A percentile compares a stretch with the other conserved stretches of the same genome.
These are phyloP conservation scores for Lamproptera curius DNA, from an alignment of 2,888 invertebrate genomes.

Conservation along the genomic window DNA sequence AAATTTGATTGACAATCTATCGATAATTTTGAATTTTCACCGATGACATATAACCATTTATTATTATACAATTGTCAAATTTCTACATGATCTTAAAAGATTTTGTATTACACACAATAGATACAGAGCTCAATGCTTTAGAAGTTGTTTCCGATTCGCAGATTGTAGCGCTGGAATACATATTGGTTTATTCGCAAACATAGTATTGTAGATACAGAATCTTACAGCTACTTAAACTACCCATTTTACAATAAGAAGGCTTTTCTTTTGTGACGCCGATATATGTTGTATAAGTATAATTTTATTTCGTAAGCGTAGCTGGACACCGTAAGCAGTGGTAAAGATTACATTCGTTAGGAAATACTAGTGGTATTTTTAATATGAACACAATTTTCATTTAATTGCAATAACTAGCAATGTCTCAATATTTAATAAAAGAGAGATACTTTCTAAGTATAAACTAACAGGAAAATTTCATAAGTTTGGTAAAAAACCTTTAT, in stretches of 20 bases:
- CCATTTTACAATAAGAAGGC: not conserved
- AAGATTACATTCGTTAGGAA: no score
- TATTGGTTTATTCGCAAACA: not conserved
- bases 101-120: not conserved
- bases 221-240: not conserved
- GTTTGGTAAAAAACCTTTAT: no score
- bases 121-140: not conserved
- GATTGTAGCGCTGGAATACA: not conserved
- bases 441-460: no score
- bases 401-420: no score
- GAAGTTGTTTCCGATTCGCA: not conserved
- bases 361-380: no score
- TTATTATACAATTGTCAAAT: not conserved
- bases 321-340: no score
- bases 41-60: not conserved
- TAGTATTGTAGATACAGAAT: not conserved
- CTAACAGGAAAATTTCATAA: no score
- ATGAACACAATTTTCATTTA: no score
- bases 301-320: no score
- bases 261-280: not conserved
- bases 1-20: not conserved
- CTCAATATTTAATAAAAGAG: no score
- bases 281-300: no score
- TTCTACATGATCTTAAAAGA: not conserved
- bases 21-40: not conserved